Evolutionary conservation across 1,140 invertebrate genomes (phyloP).

Genomic region (Lamellibrachia luymesi): DNA sequence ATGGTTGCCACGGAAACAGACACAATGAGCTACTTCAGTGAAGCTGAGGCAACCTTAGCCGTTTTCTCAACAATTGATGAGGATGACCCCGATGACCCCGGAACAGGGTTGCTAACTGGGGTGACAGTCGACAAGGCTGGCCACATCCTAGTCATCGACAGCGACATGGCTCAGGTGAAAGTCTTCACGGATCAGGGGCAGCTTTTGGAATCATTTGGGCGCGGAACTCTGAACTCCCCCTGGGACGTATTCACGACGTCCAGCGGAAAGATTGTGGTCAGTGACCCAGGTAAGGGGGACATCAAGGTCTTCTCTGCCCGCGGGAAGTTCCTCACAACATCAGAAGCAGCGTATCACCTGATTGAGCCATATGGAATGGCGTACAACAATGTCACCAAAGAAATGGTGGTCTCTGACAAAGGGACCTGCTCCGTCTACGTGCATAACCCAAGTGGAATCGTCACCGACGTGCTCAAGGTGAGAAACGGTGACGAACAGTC

Average conservation of each 20-base stretch:
- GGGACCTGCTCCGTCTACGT: constrained; percentile 6
- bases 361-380: constrained; percentile 3
- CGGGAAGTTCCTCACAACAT: constrained; percentile 3
- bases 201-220: not conserved
- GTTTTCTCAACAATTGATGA: not conserved
- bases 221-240: not conserved
- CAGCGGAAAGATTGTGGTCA: constrained; percentile 19
- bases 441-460: constrained; percentile 5
- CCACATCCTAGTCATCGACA: not conserved
- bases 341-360: not conserved
- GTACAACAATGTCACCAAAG: not conserved
- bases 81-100: not conserved
- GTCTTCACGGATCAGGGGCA: not conserved
- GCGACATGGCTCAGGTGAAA: not conserved
- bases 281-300: not conserved
- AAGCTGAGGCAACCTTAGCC: not conserved
- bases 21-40: not conserved
- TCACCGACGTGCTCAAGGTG: not conserved
- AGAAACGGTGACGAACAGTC: not conserved
- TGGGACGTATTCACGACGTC: constrained; percentile 7
- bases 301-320: constrained; percentile 13
- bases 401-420: not conserved
- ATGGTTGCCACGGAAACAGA: not conserved
- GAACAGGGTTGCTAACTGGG: not conserved
- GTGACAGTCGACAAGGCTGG: not conserved